phyloP scores from a whole-genome alignment of 2,113 vertebrate species.

The Seriola quinqueradiata region DNA sequence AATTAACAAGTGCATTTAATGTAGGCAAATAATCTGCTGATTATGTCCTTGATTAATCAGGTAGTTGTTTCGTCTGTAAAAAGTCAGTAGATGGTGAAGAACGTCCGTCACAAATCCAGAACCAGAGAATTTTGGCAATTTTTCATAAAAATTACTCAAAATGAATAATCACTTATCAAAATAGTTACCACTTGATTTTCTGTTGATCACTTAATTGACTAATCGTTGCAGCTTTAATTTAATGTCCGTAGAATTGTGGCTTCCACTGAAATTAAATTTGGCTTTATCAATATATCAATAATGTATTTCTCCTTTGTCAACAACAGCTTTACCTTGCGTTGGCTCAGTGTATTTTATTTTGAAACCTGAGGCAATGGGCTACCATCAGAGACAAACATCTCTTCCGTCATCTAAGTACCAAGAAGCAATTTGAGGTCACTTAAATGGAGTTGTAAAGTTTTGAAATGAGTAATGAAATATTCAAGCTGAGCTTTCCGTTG shows the following conservation, averaged over 20 bases:
- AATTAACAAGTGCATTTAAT: not conserved
- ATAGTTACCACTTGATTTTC: not conserved
- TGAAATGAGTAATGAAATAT: constrained; percentile 45
- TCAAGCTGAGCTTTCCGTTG: constrained; percentile 36
- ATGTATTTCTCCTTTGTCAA: not conserved
- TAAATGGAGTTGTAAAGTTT: constrained; percentile 10
- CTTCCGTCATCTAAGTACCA: constrained; percentile 5
- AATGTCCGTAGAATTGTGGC: no score
- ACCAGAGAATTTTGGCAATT: no score
- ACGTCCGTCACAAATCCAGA: not conserved
- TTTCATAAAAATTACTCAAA: not conserved
- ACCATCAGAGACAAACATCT: constrained; percentile 4
- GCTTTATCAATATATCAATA: not conserved
- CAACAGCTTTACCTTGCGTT: not conserved
- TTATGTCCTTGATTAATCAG: not conserved
- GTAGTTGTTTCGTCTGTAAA: not conserved
- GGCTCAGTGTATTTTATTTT: constrained; percentile 5
- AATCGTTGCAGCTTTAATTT: not conserved
- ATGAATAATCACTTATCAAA: not conserved
- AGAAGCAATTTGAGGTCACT: constrained; percentile 49
- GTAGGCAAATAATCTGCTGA: not conserved
- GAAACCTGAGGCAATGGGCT: not conserved
- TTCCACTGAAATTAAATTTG: no score
- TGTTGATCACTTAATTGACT: not conserved
- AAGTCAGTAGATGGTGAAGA: not conserved